Base-by-base conservation (phyloP, 2,888 invertebrate species). In the Drosophila dives region DNA sequence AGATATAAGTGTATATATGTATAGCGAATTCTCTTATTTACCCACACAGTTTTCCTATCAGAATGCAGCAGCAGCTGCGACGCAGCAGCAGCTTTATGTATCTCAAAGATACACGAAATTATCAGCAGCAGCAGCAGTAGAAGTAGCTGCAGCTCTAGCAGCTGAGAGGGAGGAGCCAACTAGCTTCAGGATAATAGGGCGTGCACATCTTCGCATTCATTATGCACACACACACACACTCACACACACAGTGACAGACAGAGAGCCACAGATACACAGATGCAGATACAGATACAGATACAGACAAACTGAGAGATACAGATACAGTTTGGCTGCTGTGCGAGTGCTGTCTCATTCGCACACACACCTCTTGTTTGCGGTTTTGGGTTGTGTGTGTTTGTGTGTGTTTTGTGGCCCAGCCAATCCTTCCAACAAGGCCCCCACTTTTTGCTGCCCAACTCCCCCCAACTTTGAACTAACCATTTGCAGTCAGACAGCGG, bases 171-270 rank as follows among this genome's bases (percentile, higher is more conserved):
- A 86, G 89, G 89, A 90, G 83, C 83, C 67, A 87, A 50, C 68
- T n/a, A 55, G 38, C 45, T 20, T 53, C 86, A 91, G 90, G 91
- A 92, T 91, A 92, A 89, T 86, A 92, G 91, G 92, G 92, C 92
- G 93, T 90, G 84, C 85, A 92, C 90, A 89, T 91, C 92, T 88
- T 91, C 86, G 81, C 85, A 88, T 91, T 84, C 84, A 91, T 89
- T 91, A 88, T 90, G 77, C 84, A 90, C 83, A 83, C 66, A 23
- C 23, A 23, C 23, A 72, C 61, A 74, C 66, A 70, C 64, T 72
- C 45, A 66, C 48, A 74, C 29, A 58, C 55, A 54, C 53, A 64
- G 54, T 29, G 32, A 40, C 66, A 59, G 68, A 67, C 48, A 45
- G 65, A 70, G 62, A 72, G 59, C 55, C 61, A 61, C 60, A 71